phyloP scores from a whole-genome alignment of 2,113 vertebrate species.

The Grus americana region DNA sequence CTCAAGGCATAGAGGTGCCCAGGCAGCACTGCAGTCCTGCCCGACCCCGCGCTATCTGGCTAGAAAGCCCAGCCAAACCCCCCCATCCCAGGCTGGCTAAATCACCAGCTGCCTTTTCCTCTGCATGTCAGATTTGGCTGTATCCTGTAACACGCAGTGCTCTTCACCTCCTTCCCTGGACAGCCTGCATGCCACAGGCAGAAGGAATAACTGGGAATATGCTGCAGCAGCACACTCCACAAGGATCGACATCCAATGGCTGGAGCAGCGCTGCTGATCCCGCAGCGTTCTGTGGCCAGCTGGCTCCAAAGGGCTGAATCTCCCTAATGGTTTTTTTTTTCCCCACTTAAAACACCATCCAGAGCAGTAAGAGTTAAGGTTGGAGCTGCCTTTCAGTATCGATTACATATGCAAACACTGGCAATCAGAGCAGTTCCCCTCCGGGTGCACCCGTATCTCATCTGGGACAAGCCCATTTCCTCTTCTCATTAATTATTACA shows the following conservation, averaged over 20 bases:
- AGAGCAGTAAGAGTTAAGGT: background rate
- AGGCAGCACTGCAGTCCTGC: background rate
- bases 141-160: background rate
- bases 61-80: background rate
- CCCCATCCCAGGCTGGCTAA: background rate
- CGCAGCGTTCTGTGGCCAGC: background rate
- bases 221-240: background rate
- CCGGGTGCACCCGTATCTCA: background rate
- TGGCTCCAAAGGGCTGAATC: background rate
- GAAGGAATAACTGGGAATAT: background rate
- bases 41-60: fast-evolving
- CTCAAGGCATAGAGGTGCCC: too few relatives aligned
- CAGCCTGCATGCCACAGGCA: background rate
- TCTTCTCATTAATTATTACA: background rate
- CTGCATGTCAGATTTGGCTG: background rate
- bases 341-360: background rate
- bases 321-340: background rate
- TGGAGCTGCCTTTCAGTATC: background rate
- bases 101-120: background rate
- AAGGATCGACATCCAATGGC: background rate
- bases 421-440: background rate
- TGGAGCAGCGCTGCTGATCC: background rate
- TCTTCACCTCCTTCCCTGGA: background rate
- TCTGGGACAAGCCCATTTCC: background rate
- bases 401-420: background rate